Percentiles rank a stretch among this genome's conserved stretches.
Evolutionary conservation across 2,113 vertebrate genomes (phyloP).

Genomic region (Platysteira castanea): DNA sequence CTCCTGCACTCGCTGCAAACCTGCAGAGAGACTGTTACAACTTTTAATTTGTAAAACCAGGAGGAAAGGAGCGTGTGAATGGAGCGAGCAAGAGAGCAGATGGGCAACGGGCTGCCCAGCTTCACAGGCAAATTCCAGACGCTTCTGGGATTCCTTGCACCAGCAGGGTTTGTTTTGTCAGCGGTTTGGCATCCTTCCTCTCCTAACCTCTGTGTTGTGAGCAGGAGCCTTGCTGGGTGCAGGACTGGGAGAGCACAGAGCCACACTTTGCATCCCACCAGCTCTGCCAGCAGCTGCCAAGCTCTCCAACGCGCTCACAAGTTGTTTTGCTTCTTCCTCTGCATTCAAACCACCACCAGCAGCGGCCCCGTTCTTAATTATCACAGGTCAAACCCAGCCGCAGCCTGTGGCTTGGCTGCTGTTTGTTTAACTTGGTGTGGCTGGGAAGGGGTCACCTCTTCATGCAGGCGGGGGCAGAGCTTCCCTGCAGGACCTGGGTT

Average conservation of each 20-base stretch:
- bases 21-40: neutral
- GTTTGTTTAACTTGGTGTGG: neutral
- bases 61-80: neutral
- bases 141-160: slow-evolving; percentile 35
- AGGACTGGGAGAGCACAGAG: neutral
- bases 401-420: neutral
- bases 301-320: neutral
- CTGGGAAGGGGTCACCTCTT: neutral
- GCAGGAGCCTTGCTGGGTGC: neutral
- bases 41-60: neutral
- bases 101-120: slow-evolving; percentile 21
- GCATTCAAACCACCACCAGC: neutral
- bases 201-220: neutral
- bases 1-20: fast-evolving
- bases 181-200: slow-evolving; percentile 20
- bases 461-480: neutral
- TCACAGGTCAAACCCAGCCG: neutral
- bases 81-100: neutral
- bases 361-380: neutral
- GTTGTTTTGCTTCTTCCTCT: neutral
- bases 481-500: neutral
- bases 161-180: slow-evolving; percentile 43
- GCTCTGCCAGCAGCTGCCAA: neutral
- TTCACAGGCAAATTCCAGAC: slow-evolving; percentile 22
- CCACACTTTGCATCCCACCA: neutral